Evolutionary conservation across 2,797 vertebrate species (phyloP).

Genomic region (Danio tinwini): DNA sequence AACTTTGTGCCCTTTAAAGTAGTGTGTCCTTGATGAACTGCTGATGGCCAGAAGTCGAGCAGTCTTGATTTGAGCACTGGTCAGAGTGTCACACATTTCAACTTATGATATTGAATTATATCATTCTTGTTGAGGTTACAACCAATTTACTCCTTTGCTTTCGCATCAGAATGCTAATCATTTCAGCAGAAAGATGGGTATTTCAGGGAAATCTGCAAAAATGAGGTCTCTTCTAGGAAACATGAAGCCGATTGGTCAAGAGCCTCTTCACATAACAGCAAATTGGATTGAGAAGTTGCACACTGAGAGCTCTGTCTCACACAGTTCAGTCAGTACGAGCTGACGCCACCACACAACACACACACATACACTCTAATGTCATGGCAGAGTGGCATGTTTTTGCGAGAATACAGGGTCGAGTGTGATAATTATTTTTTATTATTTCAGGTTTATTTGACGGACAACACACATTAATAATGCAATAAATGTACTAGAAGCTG

Average conservation of each 20-base stretch:
- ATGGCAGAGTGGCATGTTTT: slow-evolving; percentile 45
- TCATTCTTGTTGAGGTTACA: not conserved
- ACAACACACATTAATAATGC: too few relatives aligned
- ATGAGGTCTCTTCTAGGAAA: slow-evolving; percentile 64
- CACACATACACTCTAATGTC: too few relatives aligned
- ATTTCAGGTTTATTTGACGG: too few relatives aligned
- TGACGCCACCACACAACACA: too few relatives aligned
- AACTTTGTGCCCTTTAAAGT: too few relatives aligned
- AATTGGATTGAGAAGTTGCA: slow-evolving; percentile 68
- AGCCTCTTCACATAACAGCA: slow-evolving; percentile 51
- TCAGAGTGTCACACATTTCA: not conserved
- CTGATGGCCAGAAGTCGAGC: not conserved
- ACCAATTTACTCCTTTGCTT: not conserved
- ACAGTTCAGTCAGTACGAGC: slow-evolving; percentile 72
- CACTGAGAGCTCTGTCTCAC: slow-evolving; percentile 68
- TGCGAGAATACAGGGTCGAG: too few relatives aligned
- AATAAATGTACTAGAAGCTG: too few relatives aligned
- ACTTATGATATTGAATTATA: not conserved
- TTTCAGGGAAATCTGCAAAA: slow-evolving; percentile 52
- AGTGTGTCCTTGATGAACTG: not conserved
- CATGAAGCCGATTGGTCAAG: slow-evolving; percentile 12
- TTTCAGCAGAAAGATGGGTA: slow-evolving; percentile 19
- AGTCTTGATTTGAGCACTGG: not conserved
- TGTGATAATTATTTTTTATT: too few relatives aligned
- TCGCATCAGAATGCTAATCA: not conserved